A percentile compares a stretch with the other conserved stretches of the same genome.
These are phyloP conservation scores for Drosophila pruinosa DNA, from an alignment of 1,140 invertebrate genomes.

Conservation along the genomic window DNA sequence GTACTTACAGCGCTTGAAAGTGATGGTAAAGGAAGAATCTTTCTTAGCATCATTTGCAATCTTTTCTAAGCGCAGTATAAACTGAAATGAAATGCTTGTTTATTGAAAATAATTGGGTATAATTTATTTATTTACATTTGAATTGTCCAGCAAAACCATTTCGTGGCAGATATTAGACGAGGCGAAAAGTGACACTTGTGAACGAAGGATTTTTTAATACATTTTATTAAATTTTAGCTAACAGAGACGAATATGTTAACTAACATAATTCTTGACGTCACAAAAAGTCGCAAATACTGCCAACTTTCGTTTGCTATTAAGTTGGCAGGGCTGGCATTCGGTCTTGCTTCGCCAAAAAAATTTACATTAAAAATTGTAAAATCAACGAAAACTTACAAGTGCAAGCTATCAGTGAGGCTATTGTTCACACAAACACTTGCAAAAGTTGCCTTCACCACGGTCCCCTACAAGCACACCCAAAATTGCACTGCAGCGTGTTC, in stretches of 20 bases:
- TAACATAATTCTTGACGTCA: conserved; percentile 32
- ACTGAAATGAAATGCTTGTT: conserved; percentile 84
- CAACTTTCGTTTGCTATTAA: conserved; percentile 23
- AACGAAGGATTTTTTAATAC: conserved; percentile 30
- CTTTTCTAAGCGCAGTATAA: conserved; percentile 86
- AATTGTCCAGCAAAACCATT: conserved; percentile 88
- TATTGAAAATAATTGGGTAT: conserved; percentile 83
- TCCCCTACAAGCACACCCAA: conserved; percentile 13
- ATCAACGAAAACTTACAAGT: conserved; percentile 71
- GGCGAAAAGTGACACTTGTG: conserved; percentile 47
- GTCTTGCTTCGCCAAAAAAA: conserved; percentile 50
- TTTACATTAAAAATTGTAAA: conserved; percentile 64
- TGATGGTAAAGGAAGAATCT: conserved; percentile 86
- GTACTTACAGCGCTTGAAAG: conserved; percentile 88
- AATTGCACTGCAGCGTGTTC: conserved; percentile 29
- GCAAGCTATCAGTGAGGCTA: conserved; percentile 57
- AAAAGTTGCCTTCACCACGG: conserved; percentile 23
- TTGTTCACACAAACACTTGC: conserved; percentile 40
- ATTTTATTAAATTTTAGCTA: neutral
- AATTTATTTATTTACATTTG: conserved; percentile 73
- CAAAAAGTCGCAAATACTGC: conserved; percentile 11
- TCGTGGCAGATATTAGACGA: conserved; percentile 58
- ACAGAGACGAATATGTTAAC: conserved; percentile 4
- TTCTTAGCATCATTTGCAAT: conserved; percentile 86
- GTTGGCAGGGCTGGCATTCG: conserved; percentile 53